Percentiles rank a stretch among this genome's conserved stretches.
phyloP scores from a whole-genome alignment of 2,888 invertebrate species.

The Andrena bucephala region DNA sequence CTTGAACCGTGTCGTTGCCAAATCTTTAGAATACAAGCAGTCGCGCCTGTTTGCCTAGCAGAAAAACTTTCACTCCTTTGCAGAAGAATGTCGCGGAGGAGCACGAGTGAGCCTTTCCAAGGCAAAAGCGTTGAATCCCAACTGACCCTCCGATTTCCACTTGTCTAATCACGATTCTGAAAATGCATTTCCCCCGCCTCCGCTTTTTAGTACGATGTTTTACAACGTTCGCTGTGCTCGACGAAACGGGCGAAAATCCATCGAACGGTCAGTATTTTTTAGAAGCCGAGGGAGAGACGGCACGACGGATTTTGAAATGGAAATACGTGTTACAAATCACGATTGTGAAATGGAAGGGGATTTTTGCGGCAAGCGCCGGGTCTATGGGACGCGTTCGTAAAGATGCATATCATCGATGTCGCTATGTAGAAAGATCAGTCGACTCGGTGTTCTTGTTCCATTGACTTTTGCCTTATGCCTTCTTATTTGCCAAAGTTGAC shows the following conservation, averaged over 20 bases:
- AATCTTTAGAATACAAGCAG: slow-evolving; percentile 63
- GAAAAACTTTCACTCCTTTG: slow-evolving; percentile 66
- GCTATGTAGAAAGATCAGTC: background rate
- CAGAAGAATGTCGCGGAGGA: slow-evolving; percentile 40
- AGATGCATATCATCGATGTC: slow-evolving; percentile 3
- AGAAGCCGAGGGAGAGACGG: background rate
- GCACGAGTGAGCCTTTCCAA: slow-evolving; percentile 20
- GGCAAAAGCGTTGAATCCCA: slow-evolving; percentile 22
- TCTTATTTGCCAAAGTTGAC: background rate
- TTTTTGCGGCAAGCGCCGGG: background rate
- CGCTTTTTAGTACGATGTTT: background rate
- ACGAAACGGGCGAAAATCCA: background rate
- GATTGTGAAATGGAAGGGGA: slow-evolving; percentile 16
- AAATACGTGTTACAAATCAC: slow-evolving; percentile 6
- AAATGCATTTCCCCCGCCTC: background rate
- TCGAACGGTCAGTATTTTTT: no score
- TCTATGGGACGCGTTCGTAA: background rate
- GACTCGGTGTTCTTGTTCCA: slow-evolving; percentile 2
- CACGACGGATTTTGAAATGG: background rate
- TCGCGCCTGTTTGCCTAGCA: slow-evolving; percentile 59
- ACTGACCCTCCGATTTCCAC: background rate
- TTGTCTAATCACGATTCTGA: background rate
- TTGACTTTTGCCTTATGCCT: background rate
- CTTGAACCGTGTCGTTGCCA: slow-evolving; percentile 62
- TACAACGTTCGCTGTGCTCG: background rate